Percentiles rank a stretch among this genome's conserved stretches.
phyloP scores from a whole-genome alignment of 1,140 invertebrate genomes.

The Formica exsecta region DNA sequence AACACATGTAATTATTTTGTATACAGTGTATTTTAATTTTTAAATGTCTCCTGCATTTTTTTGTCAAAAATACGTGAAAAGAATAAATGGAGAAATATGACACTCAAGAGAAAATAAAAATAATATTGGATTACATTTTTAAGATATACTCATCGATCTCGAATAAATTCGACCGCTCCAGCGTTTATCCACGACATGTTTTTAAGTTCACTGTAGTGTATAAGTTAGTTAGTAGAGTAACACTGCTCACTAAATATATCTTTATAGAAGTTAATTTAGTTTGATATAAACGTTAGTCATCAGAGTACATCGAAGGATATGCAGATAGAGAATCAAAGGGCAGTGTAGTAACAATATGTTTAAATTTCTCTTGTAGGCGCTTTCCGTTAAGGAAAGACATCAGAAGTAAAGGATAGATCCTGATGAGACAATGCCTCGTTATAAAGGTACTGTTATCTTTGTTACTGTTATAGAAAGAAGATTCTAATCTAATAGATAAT shows the following conservation, averaged over 20 bases:
- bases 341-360: constrained; percentile 79
- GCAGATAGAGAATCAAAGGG: constrained; percentile 79
- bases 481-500: neutral
- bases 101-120: neutral
- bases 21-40: neutral
- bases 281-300: constrained; percentile 83
- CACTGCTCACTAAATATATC: constrained; percentile 79
- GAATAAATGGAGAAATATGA: neutral
- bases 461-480: neutral
- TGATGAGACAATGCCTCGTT: neutral
- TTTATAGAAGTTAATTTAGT: constrained; percentile 81
- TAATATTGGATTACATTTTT: neutral
- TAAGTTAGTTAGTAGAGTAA: constrained; percentile 77
- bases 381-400: neutral
- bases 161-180: constrained; percentile 27
- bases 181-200: constrained; percentile 58
- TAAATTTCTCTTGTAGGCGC: constrained; percentile 2
- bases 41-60: neutral
- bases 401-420: neutral
- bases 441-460: neutral
- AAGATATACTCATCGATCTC: neutral
- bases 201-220: constrained; percentile 63
- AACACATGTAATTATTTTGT: neutral
- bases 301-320: constrained; percentile 83
- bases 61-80: neutral